Evolutionary conservation across 2,797 vertebrate genomes (phyloP).

Genomic region (Philypnodon macrostomus): DNA sequence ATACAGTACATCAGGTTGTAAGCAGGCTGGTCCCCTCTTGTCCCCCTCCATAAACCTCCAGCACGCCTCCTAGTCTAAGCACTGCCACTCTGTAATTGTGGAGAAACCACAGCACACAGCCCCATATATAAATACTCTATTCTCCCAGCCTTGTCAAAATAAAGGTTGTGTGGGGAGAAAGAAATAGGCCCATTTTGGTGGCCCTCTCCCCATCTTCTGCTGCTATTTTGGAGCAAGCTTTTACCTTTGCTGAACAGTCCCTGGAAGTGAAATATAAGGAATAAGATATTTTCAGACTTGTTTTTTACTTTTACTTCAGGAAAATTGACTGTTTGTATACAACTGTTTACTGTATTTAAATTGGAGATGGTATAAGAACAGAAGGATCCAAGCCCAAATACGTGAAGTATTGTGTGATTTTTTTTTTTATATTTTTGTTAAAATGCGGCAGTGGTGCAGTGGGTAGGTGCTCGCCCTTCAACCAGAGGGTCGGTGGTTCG

Average conservation of each 20-base stretch:
- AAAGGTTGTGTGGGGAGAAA: conserved; percentile 75
- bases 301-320: too few relatives aligned
- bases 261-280: conserved; percentile 38
- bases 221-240: conserved; percentile 66
- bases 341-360: too few relatives aligned
- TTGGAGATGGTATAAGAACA: too few relatives aligned
- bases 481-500: too few relatives aligned
- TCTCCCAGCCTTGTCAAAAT: conserved; percentile 82
- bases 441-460: too few relatives aligned
- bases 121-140: conserved; percentile 82
- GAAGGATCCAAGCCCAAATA: too few relatives aligned
- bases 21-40: conserved; percentile 63
- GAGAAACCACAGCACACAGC: conserved; percentile 80
- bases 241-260: conserved; percentile 56
- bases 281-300: too few relatives aligned
- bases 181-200: conserved; percentile 65
- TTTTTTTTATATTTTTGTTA: too few relatives aligned
- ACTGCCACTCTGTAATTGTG: conserved; percentile 83
- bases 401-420: too few relatives aligned
- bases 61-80: conserved; percentile 75
- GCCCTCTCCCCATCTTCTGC: conserved; percentile 58
- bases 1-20: conserved; percentile 49
- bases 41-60: conserved; percentile 73
- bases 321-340: too few relatives aligned
- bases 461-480: too few relatives aligned